phyloP scores from a whole-genome alignment of 53 echinoderm and acorn worm species.

The Patiria pectinifera region DNA sequence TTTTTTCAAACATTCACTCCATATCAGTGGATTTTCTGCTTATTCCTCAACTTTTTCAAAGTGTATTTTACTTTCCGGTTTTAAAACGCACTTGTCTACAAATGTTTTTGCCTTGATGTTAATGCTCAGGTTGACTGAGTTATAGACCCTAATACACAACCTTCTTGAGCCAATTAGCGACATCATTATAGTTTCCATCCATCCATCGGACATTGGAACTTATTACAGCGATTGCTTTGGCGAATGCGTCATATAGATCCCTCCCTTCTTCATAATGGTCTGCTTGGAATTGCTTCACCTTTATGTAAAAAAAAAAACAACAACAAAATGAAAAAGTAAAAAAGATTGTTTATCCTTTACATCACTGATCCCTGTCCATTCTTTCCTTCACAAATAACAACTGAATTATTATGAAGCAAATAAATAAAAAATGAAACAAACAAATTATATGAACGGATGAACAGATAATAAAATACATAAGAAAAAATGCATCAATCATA shows the following conservation, averaged over 20 bases:
- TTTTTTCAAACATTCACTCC: too few species aligned
- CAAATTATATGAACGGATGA: background rate
- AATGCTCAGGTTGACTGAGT: background rate
- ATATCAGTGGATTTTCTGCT: too few species aligned
- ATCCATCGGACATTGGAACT: conserved; percentile 87
- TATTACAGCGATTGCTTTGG: conserved; percentile 74
- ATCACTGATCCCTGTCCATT: background rate
- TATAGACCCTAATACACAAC: background rate
- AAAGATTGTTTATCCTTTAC: background rate
- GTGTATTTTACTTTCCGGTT: too few species aligned
- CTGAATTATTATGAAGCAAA: background rate
- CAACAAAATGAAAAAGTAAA: background rate
- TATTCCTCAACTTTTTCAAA: too few species aligned
- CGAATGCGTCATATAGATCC: conserved; percentile 42
- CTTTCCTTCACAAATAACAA: background rate
- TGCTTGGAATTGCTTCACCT: background rate
- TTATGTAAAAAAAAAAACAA: background rate
- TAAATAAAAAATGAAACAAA: background rate
- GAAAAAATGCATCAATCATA: background rate
- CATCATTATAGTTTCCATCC: conserved; percentile 49
- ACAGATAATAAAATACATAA: background rate
- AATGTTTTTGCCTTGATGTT: too few species aligned
- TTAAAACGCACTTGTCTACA: too few species aligned
- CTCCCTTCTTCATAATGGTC: background rate
- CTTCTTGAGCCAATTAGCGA: conserved; percentile 56